A percentile compares a stretch with the other conserved stretches of the same genome.
Evolutionary conservation across 2,113 vertebrate genomes (phyloP).

Genomic region (Serinus canaria): DNA sequence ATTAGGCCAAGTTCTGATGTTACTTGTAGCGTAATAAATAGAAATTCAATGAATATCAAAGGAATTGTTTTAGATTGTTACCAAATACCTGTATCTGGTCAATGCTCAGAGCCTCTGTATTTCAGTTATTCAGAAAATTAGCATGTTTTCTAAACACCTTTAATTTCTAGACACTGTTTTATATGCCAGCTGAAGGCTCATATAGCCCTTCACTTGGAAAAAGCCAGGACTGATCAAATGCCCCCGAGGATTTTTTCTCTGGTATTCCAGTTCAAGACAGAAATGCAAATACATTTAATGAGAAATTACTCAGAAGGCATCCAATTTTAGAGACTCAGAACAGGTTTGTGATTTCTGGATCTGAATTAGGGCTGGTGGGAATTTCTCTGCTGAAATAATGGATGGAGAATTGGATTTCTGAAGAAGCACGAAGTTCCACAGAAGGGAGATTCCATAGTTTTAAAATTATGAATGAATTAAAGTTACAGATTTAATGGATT

Average conservation of each 20-base stretch:
- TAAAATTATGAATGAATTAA: background rate
- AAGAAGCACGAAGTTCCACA: background rate
- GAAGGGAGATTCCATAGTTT: background rate
- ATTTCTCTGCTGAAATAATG: background rate
- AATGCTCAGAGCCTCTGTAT: background rate
- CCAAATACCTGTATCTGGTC: background rate
- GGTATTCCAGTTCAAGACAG: background rate
- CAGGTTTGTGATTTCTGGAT: background rate
- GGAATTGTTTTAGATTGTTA: background rate
- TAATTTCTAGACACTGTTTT: background rate
- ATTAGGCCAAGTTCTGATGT: background rate
- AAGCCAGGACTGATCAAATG: background rate
- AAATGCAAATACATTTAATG: constrained; percentile 7
- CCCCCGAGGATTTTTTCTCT: background rate
- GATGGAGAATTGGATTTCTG: background rate
- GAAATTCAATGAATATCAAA: background rate
- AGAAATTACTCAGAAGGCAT: background rate
- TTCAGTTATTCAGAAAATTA: background rate
- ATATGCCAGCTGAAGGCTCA: background rate
- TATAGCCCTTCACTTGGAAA: background rate
- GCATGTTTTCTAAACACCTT: background rate
- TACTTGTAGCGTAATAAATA: background rate
- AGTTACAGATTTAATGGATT: background rate
- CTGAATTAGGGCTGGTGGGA: background rate
- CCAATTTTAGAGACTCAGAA: background rate